Percentiles rank a stretch among this genome's conserved stretches.
These are phyloP conservation scores for Drosophila longiperda DNA, from an alignment of 2,888 invertebrate genomes.

Conservation along the genomic window DNA sequence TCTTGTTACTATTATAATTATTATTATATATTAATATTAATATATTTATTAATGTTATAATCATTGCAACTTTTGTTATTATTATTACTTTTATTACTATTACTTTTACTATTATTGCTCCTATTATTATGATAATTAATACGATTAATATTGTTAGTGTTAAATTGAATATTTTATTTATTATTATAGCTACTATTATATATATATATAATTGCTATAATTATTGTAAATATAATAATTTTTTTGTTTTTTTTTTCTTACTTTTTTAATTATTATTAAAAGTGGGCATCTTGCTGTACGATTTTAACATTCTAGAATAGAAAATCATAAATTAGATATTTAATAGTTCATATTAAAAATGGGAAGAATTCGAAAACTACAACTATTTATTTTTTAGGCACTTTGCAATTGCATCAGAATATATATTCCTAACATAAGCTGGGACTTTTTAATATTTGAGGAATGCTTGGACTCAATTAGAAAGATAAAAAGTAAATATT, in stretches of 20 bases:
- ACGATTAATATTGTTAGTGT: background rate
- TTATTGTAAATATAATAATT: no score
- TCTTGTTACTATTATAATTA: no score
- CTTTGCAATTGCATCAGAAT: background rate
- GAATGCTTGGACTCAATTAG: background rate
- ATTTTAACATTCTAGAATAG: background rate
- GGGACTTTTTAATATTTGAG: background rate
- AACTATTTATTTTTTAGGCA: background rate
- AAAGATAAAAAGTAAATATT: background rate
- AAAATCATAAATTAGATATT: background rate
- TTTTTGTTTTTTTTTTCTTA: fast-evolving
- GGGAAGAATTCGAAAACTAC: background rate
- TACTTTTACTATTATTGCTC: background rate
- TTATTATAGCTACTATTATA: no score
- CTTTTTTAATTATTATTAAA: background rate
- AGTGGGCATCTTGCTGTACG: background rate
- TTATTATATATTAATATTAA: no score
- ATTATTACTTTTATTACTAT: background rate
- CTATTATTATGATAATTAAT: no score
- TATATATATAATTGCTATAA: no score
- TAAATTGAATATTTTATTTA: no score
- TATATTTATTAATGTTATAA: background rate
- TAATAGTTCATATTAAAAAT: background rate
- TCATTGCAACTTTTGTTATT: background rate
- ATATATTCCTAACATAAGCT: background rate